These are phyloP conservation scores for Botia kubotai DNA, from an alignment of 2,797 vertebrate species.

Conservation along the genomic window DNA sequence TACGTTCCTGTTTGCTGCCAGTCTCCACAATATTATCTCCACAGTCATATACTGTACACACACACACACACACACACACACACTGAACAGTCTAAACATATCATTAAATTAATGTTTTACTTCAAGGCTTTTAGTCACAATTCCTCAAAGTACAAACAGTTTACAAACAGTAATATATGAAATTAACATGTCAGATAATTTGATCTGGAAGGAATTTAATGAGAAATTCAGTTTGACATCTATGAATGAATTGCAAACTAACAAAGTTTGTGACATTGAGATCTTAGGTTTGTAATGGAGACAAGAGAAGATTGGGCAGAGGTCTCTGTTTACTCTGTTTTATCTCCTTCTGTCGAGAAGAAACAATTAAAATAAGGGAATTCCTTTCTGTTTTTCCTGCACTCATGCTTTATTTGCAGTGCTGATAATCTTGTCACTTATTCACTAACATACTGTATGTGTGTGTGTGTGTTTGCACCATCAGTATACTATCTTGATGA, in stretches of 20 bases:
- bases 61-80: neutral
- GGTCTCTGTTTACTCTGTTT: neutral
- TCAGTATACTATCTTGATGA: constrained; percentile 50
- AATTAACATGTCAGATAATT: neutral
- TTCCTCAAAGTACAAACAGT: no score
- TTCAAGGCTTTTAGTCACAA: neutral
- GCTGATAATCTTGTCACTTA: constrained; percentile 8
- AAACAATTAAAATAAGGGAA: neutral
- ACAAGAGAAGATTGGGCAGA: neutral
- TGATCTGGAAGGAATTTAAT: neutral
- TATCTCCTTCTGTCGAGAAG: neutral
- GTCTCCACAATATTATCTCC: constrained; percentile 1
- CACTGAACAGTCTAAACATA: neutral
- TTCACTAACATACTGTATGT: constrained; percentile 27
- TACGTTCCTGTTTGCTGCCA: neutral
- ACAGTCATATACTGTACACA: neutral
- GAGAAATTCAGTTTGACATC: neutral
- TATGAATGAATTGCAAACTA: neutral
- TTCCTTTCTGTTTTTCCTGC: constrained; percentile 30
- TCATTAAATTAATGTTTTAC: neutral
- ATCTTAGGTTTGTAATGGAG: neutral
- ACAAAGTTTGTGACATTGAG: neutral
- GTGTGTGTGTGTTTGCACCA: no score
- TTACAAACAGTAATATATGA: no score
- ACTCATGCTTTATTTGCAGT: constrained; percentile 46